A percentile compares a stretch with the other conserved stretches of the same genome.
Conservation (phyloP, 2,113 vertebrate genomes). For the Limnothrissa miodon region DNA sequence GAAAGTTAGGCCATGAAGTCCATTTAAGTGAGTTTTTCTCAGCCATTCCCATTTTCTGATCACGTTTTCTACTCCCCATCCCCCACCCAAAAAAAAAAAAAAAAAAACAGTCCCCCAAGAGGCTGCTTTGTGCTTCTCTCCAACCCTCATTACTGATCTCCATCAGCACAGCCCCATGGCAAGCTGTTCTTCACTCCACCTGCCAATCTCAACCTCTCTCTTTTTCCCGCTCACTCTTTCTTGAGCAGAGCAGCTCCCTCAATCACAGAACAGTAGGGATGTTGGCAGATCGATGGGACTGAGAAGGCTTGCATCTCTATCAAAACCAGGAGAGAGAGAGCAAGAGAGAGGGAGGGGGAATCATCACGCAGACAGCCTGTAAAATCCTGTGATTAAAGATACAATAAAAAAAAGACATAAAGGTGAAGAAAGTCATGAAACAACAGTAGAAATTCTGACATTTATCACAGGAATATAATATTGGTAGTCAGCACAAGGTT, state of each 20-base stretch:
- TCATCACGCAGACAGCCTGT: not conserved
- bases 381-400: not conserved
- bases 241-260: not conserved
- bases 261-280: not conserved
- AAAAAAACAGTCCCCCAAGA: not conserved
- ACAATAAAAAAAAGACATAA: not conserved
- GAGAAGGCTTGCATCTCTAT: not conserved
- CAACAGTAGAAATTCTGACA: not conserved
- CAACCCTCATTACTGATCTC: conserved; percentile 1
- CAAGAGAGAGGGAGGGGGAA: not conserved
- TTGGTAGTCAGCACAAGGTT: not conserved
- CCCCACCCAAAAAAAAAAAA: too few relatives aligned
- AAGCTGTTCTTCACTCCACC: conserved; percentile 6
- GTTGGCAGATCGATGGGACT: conserved; percentile 1
- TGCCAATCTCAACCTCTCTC: not conserved
- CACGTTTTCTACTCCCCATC: not conserved
- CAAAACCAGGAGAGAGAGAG: not conserved
- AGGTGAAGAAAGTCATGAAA: not conserved
- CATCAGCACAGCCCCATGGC: not conserved
- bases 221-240: not conserved
- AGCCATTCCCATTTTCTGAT: not conserved
- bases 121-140: not conserved
- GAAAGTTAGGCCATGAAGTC: not conserved
- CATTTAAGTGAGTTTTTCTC: conserved; percentile 1
- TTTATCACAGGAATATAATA: not conserved